Conservation (phyloP, 1,140 invertebrate species). For the Pantala flavescens region DNA sequence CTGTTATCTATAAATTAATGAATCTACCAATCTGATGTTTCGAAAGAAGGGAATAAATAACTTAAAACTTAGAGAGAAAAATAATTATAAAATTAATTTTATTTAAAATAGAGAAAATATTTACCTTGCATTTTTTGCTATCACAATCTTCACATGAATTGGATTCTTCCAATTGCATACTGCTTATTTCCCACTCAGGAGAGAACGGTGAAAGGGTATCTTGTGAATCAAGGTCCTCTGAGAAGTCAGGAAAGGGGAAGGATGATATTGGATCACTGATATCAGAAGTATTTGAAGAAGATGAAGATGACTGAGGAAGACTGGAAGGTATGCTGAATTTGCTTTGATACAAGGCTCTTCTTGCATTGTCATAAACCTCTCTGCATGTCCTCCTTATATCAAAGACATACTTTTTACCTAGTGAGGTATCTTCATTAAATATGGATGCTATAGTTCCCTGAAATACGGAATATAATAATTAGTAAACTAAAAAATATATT, state of each 20-base stretch:
- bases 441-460: conserved; percentile 80
- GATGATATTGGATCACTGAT: background rate
- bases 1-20: too few species aligned
- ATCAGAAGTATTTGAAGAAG: background rate
- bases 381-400: conserved; percentile 76
- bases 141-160: conserved; percentile 12
- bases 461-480: conserved; percentile 17
- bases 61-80: too few species aligned
- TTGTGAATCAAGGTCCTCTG: conserved; percentile 16
- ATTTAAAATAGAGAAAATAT: too few species aligned
- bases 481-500: conserved; percentile 12
- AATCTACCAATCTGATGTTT: too few species aligned
- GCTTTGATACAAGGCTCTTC: conserved; percentile 51
- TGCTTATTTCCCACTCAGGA: background rate
- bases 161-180: background rate
- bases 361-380: conserved; percentile 76
- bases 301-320: background rate
- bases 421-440: conserved; percentile 77
- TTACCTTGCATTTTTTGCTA: conserved; percentile 16
- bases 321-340: conserved; percentile 19
- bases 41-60: too few species aligned
- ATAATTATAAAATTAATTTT: too few species aligned
- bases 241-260: conserved; percentile 12
- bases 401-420: conserved; percentile 80
- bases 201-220: background rate